Evolutionary conservation across 2,797 vertebrate genomes (phyloP), one percentile per base, ranked within the genome.

Genomic region (Chrysocyon brachyurus): DNA sequence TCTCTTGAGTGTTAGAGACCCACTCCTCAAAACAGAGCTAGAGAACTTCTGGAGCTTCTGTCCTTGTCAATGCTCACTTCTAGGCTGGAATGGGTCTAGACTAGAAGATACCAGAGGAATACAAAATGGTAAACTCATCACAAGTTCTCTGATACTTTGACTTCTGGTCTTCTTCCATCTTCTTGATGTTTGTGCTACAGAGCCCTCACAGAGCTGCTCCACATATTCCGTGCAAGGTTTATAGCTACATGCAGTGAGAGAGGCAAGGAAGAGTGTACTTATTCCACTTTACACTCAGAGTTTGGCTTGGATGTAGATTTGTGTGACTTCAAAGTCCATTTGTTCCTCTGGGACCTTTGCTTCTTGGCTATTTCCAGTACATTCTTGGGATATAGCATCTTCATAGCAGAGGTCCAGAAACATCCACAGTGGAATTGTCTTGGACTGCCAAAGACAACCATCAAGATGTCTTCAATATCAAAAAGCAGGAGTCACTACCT

Each of bases 161-260:
- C 9, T 26, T 56, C 64, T 22, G 26, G 49, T 64, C 63, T 40
- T 16, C 46, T 36, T 66, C 63, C 6, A 1, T 8, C 26, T n/a
- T 10, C 22, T 24, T 15, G 16, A 28, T 4, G 0, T 31, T 59
- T 15, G 12, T 3, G 22, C 28, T 66, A 12, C 14, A 3, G 12
- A 12, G 57, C 5, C 6, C 36, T 36, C 0, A 1, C 1, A 21
- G 19, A 33, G 5, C 33, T 22, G 4, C 64, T 11, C 5, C 28
- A 4, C 0, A 1, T 22, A 2, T 12, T 61, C n/a, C 6, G n/a
- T 6, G 10, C 11, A 16, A 17, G 61, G 36, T 31, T 56, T n/a
- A 21, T 2, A 4, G n/a, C 22, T 46, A 22, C 31, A 1, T 49
- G 40, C 17, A 0, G 15, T 6, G 26, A 63, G 63, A 31, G 86